Evolutionary conservation across 2,113 vertebrate species (phyloP).

Genomic region (Paracanthobrama guichenoti): DNA sequence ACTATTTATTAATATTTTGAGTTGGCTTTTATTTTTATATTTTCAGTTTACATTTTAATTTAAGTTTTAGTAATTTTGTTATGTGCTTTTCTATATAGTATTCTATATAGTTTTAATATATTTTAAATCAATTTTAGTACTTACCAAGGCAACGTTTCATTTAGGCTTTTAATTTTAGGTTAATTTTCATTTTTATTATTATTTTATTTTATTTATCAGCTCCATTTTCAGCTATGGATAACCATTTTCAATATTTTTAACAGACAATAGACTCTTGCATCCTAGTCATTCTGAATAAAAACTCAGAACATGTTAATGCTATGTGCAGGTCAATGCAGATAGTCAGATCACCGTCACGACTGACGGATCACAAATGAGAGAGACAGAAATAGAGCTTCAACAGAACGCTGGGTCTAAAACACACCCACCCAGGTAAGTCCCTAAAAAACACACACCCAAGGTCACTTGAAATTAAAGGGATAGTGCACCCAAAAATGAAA

Average conservation of each 20-base stretch:
- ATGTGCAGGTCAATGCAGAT: slow-evolving; percentile 83
- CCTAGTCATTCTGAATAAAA: not conserved
- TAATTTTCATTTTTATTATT: not conserved
- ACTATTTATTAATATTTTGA: not conserved
- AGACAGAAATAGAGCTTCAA: slow-evolving; percentile 33
- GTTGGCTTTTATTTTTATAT: not conserved
- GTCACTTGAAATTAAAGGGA: not conserved
- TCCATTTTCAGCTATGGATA: not conserved
- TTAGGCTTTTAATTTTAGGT: not conserved
- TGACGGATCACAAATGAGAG: slow-evolving; percentile 47
- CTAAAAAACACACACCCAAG: not conserved
- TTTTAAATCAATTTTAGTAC: not conserved
- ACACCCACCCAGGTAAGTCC: slow-evolving; percentile 81
- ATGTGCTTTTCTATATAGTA: not conserved
- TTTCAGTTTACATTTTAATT: too few species aligned
- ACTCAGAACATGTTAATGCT: not conserved
- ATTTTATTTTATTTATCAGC: not conserved
- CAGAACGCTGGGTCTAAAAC: slow-evolving; percentile 53
- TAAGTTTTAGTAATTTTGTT: too few species aligned
- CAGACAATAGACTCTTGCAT: not conserved
- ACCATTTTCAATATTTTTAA: not conserved
- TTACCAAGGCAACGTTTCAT: not conserved
- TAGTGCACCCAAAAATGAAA: too few species aligned
- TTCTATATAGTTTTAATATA: not conserved
- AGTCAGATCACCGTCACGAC: slow-evolving; percentile 73